phyloP scores from a whole-genome alignment of 2,888 invertebrate species.

The Cheilosia vernalis region DNA sequence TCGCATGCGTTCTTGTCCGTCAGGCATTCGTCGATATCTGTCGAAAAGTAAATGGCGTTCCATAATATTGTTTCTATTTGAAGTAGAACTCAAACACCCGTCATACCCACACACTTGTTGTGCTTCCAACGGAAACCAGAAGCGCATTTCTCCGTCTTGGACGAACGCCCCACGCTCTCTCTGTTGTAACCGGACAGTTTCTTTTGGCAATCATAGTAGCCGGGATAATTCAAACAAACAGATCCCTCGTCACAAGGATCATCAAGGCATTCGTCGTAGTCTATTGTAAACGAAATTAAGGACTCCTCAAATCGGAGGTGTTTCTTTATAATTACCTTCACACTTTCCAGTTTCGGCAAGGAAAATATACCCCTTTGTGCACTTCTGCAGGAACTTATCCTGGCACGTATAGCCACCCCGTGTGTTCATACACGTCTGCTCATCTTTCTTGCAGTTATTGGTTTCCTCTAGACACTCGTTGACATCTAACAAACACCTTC shows the following conservation, averaged over 20 bases:
- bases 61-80: background rate
- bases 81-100: background rate
- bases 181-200: conserved; percentile 49
- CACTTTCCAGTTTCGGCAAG: conserved; percentile 85
- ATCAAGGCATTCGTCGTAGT: conserved; percentile 91
- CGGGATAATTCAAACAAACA: conserved; percentile 89
- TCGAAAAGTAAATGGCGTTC: conserved; percentile 26
- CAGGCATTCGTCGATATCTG: conserved; percentile 89
- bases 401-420: conserved; percentile 89
- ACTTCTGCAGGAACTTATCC: conserved; percentile 86
- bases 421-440: conserved; percentile 89
- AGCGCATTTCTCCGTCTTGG: conserved; percentile 75
- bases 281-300: conserved; percentile 83
- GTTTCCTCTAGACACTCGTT: conserved; percentile 88
- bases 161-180: background rate
- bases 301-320: background rate
- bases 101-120: conserved; percentile 76
- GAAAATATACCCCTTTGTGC: conserved; percentile 87
- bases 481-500: conserved; percentile 85
- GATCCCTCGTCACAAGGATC: conserved; percentile 85
- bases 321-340: conserved; percentile 83
- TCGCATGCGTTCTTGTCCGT: conserved; percentile 85
- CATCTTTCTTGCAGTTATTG: conserved; percentile 87
- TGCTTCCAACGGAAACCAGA: conserved; percentile 78
- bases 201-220: conserved; percentile 87